Evolutionary conservation across 1,140 invertebrate genomes (phyloP), one percentile per base, ranked within the genome.

Genomic region (Galendromus occidentalis): DNA sequence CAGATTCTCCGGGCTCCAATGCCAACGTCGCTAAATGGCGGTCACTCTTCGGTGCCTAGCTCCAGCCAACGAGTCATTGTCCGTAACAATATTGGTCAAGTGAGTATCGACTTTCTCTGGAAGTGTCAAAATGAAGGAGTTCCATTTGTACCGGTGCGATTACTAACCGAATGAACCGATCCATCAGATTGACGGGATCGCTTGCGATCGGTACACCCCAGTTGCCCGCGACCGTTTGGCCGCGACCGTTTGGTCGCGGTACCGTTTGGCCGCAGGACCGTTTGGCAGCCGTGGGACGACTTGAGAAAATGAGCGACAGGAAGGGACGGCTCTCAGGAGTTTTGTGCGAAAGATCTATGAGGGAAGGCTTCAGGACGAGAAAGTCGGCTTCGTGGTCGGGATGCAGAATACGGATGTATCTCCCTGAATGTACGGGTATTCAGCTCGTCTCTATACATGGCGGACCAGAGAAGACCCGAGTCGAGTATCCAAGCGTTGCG

Each of bases 161-260:
- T 59, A 20, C 2, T 22, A 44, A n/a, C 67, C 20, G 42, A n/a
- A n/a, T n/a, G n/a, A n/a, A n/a, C 63, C 51, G 1, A 68, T 74
- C 7, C 71, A 71, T 67, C 70, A 73, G 17, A 86, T 87, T 2
- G 86, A 88, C 72, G 87, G 87, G 29, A 75, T 93, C 41, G 86
- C 87, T 39, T 86, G 87, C 72, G 89, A 92, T 73, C 91, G 87
- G 87, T 83, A 87, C 69, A 89, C 87, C 77, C 92, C 18, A 92
- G 92, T 73, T 92, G 89, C n/a, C n/a, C n/a, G n/a, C n/a, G 89
- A 88, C 86, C 1, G 88, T 91, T 76, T 84, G 85, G 30, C 86
- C 88, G 71, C 88, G 90, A 74, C 79, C 83, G 66, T 87, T 93
- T 67, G 89, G 87, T 92, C 25, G 86, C 84, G n/a, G 84, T n/a